Conservation (phyloP, 2,113 vertebrate genomes). For the Catagonus wagneri region DNA sequence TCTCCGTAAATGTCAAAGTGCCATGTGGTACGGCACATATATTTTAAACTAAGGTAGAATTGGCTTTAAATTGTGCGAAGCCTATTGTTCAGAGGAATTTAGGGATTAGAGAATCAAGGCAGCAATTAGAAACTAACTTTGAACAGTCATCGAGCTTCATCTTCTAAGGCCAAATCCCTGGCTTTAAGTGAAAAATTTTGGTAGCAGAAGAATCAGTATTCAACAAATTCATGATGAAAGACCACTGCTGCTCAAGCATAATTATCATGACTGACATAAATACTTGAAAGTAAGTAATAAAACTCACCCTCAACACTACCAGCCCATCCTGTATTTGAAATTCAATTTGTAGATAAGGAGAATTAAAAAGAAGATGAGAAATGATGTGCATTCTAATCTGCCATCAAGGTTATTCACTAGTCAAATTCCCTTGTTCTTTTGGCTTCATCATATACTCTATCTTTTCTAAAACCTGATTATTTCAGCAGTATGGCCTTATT, state of each 20-base stretch:
- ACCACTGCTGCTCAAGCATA: not conserved
- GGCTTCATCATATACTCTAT: not conserved
- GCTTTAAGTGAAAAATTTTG: slow-evolving; percentile 59
- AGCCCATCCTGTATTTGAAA: slow-evolving; percentile 39
- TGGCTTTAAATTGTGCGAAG: slow-evolving; percentile 47
- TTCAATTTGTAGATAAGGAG: slow-evolving; percentile 63
- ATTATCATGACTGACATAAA: slow-evolving; percentile 57
- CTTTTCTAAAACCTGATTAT: slow-evolving; percentile 54
- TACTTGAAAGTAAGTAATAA: slow-evolving; percentile 50
- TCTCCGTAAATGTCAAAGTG: slow-evolving; percentile 29
- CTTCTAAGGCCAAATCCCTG: not conserved
- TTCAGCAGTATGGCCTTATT: slow-evolving; percentile 49
- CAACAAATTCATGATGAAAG: slow-evolving; percentile 30
- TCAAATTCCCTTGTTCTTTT: not conserved
- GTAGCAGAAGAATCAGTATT: not conserved
- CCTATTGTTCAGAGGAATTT: slow-evolving; percentile 24
- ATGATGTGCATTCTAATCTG: slow-evolving; percentile 44
- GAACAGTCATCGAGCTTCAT: not conserved
- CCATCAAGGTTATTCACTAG: slow-evolving; percentile 59
- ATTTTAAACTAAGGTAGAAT: slow-evolving; percentile 53
- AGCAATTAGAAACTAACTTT: slow-evolving; percentile 36
- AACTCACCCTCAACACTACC: slow-evolving; percentile 23
- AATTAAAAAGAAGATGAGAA: slow-evolving; percentile 65
- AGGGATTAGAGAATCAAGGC: slow-evolving; percentile 19
- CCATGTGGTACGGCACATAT: not conserved